Conservation (phyloP, 2,888 invertebrate genomes). For the Thera obeliscata region DNA sequence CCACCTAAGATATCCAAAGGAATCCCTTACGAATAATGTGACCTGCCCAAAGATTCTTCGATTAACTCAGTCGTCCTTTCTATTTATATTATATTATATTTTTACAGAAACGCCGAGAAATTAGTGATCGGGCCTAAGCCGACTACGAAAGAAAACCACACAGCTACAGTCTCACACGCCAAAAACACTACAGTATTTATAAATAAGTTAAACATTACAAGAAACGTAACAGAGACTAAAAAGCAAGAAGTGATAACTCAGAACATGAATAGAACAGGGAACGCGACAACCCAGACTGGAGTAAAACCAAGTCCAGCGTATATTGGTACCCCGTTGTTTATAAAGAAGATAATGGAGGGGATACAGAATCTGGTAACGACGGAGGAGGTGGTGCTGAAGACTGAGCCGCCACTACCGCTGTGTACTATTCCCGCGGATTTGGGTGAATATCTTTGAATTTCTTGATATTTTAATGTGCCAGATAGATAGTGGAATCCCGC, state of each 20-base stretch:
- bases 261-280: slow-evolving; percentile 45
- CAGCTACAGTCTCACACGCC: slow-evolving; percentile 42
- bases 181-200: slow-evolving; percentile 38
- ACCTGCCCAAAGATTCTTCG: too few relatives aligned
- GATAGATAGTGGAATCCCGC: too few relatives aligned
- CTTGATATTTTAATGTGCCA: too few relatives aligned
- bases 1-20: too few relatives aligned
- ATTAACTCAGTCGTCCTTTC: too few relatives aligned
- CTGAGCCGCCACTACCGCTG: slow-evolving; percentile 62
- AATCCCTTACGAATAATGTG: too few relatives aligned
- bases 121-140: slow-evolving; percentile 58
- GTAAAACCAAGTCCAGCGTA: slow-evolving; percentile 26
- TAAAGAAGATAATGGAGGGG: slow-evolving; percentile 63
- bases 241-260: slow-evolving; percentile 43
- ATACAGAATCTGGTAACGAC: slow-evolving; percentile 62
- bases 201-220: slow-evolving; percentile 39
- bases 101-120: slow-evolving; percentile 63
- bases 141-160: slow-evolving; percentile 47
- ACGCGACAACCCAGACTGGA: slow-evolving; percentile 35
- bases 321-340: slow-evolving; percentile 52
- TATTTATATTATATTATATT: neutral
- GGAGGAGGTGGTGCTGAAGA: slow-evolving; percentile 57
- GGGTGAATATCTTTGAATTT: slow-evolving; percentile 67
- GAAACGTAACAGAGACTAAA: slow-evolving; percentile 37
- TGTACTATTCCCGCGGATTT: slow-evolving; percentile 88